Conservation (phyloP, 2,113 vertebrate genomes). For the Fregetta grallaria region DNA sequence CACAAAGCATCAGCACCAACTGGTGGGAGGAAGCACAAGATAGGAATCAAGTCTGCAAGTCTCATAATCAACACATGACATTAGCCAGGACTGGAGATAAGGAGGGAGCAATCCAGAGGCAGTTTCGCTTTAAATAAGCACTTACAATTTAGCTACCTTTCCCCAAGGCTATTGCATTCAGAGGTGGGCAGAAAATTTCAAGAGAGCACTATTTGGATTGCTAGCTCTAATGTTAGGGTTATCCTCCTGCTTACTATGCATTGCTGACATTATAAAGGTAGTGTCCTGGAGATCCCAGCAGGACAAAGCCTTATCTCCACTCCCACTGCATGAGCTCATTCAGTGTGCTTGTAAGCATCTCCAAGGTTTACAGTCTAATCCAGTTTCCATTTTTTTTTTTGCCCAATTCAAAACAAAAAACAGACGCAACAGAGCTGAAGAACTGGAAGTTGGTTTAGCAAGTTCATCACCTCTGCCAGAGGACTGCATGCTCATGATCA, state of each 20-base stretch:
- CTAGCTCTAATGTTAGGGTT: not conserved
- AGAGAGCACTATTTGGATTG: not conserved
- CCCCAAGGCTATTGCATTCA: not conserved
- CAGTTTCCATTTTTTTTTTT: not conserved
- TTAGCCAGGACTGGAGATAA: conserved; percentile 24
- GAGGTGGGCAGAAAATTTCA: not conserved
- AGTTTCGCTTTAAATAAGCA: conserved; percentile 16
- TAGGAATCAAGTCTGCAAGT: conserved; percentile 23
- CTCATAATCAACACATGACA: not conserved
- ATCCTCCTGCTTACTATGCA: not conserved
- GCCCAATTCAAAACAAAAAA: not conserved
- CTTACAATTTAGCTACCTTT: not conserved
- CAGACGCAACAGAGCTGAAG: not conserved
- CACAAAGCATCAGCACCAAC: not conserved
- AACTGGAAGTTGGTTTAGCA: not conserved
- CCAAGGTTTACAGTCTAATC: not conserved
- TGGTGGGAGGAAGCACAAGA: not conserved
- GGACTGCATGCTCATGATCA: not conserved
- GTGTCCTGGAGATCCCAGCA: not conserved
- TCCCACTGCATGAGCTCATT: not conserved
- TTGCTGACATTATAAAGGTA: not conserved
- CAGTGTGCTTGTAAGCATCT: not conserved
- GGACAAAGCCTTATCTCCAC: not conserved
- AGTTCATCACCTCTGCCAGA: not conserved
- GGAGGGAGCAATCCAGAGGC: conserved; percentile 16